Base-by-base conservation (phyloP, 2,797 vertebrate species). In the Nasua narica region DNA sequence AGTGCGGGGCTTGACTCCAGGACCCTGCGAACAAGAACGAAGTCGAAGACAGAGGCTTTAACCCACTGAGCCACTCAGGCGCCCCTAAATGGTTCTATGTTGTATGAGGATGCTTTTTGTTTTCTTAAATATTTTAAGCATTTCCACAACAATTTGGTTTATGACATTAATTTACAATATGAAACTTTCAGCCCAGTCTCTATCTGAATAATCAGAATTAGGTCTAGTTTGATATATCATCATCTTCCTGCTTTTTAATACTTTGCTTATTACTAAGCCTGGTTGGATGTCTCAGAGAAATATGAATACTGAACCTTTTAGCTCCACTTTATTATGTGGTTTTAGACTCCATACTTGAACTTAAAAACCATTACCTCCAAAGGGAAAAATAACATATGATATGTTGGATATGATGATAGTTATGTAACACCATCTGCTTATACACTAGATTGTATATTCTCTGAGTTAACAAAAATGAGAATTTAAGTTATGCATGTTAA, bases 61-160 rank as follows among this genome's bases (percentile, higher is more conserved):
- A 40, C 40, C 40, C 40, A 40, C 40, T 40, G 40, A 40, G 40
- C 40, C 40, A 40, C 40, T 6, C 40, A 40, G 40, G 40, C 40
- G 40, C 40, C 40, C 40, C 43, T 54, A 65, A 84, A 72, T 84
- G 27, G 48, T 37, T 87, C 67, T 62, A 19, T 79, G 12, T 18
- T 18, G 2, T 16, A 60, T 7, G 14, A 83, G 15, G 32, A 25
- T 60, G 13, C 0, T 46, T 86, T 92, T 37, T 76, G 25, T 48
- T 84, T 52, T 82, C 56, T 78, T 67, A 92, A 88, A 72, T 88
- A 91, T 92, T 79, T 50, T 82, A 82, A 96, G 48, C 32, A 95
- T 85, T 86, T 86, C 35, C 32, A 78, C 67, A 90, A 60, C 9
- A 46, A 78, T 79, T 60, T 91, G 37, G 56, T 46, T 77, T 50